Conservation (phyloP, 1,140 invertebrate species). For the Babylonia areolata region DNA sequence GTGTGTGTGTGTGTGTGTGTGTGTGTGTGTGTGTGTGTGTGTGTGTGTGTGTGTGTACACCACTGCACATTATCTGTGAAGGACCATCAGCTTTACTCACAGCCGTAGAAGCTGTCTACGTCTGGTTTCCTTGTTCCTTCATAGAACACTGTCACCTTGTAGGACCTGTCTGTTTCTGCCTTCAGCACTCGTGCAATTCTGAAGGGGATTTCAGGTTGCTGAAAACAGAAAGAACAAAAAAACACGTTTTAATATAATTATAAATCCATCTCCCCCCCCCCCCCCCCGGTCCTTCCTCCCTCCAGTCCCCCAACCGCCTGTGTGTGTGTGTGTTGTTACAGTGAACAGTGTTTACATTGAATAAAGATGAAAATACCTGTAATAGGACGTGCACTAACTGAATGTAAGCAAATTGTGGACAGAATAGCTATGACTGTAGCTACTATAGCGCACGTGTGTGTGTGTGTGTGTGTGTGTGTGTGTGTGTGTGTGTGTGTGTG, state of each 20-base stretch:
- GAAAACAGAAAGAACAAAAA: background rate
- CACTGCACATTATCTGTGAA: background rate
- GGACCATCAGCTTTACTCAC: background rate
- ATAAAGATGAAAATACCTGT: background rate
- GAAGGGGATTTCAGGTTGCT: background rate
- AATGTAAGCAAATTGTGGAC: background rate
- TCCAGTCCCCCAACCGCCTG: background rate
- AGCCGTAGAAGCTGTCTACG: no score
- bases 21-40: background rate
- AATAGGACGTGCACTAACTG: background rate
- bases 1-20: constrained; percentile 15
- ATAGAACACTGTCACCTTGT: no score
- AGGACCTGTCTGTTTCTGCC: background rate
- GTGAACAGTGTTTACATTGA: no score
- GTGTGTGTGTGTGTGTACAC: background rate
- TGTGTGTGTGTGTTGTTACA: no score
- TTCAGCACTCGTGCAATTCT: background rate
- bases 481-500: no score
- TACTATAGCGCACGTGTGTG: no score
- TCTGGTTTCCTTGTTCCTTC: no score
- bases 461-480: no score
- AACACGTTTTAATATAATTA: no score
- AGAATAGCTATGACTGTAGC: no score
- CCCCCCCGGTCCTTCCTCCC: background rate
- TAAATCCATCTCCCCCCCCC: background rate